These are phyloP conservation scores for Micropoecilia bifurca DNA, from an alignment of 2,797 vertebrate genomes.

Conservation along the genomic window DNA sequence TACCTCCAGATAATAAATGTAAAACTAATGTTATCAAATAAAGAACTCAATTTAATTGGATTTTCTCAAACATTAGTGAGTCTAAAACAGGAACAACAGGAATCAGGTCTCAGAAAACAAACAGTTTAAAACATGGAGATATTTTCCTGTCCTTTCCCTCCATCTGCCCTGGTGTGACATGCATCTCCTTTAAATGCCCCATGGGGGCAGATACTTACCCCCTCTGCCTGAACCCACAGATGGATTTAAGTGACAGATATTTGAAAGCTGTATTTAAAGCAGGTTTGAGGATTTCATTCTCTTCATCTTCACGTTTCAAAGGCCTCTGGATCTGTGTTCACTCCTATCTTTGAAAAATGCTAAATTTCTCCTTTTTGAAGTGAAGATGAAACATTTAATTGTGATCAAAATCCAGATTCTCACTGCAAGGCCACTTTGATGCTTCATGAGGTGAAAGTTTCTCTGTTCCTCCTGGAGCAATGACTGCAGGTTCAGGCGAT, in stretches of 20 bases:
- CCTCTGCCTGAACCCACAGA: background rate
- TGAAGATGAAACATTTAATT: constrained; percentile 3
- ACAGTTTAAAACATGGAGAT: background rate
- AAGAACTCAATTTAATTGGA: background rate
- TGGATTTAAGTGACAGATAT: background rate
- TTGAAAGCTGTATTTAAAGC: background rate
- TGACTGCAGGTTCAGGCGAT: constrained; percentile 19
- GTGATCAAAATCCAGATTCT: background rate
- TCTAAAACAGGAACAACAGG: background rate
- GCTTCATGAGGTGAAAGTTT: constrained; percentile 6
- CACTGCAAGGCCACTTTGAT: background rate
- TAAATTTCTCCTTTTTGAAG: background rate
- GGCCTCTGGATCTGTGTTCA: background rate
- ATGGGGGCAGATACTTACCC: background rate
- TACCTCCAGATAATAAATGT: background rate
- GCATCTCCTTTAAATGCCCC: background rate
- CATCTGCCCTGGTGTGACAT: background rate
- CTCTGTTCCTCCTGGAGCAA: constrained; percentile 18
- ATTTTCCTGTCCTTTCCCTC: background rate
- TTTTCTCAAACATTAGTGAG: background rate
- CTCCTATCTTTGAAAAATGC: background rate
- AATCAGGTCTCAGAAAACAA: background rate
- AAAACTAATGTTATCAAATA: background rate
- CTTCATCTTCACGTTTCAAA: background rate
- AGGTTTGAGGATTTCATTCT: background rate